These are phyloP conservation scores for Eulithis prunata DNA, from an alignment of 2,888 invertebrate species.

Conservation along the genomic window DNA sequence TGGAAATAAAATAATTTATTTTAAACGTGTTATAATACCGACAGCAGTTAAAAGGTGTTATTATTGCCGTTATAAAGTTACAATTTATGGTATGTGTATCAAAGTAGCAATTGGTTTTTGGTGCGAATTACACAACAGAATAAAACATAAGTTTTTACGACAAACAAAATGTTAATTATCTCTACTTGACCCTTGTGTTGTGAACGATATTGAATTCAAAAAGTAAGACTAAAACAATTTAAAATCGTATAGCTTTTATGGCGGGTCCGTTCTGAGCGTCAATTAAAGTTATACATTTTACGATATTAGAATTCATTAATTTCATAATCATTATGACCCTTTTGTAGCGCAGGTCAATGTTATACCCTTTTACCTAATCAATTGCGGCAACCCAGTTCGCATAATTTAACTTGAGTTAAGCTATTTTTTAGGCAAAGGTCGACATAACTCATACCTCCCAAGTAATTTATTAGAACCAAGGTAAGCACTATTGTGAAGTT, in stretches of 20 bases:
- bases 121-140: slow-evolving; percentile 45
- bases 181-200: slow-evolving; percentile 34
- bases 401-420: not conserved
- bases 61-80: slow-evolving; percentile 47
- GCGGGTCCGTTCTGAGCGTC: slow-evolving; percentile 33
- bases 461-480: not conserved
- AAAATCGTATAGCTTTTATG: slow-evolving; percentile 41
- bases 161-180: slow-evolving; percentile 46
- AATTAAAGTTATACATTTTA: slow-evolving; percentile 42
- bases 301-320: slow-evolving; percentile 31
- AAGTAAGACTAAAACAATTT: slow-evolving; percentile 41
- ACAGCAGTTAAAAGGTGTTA: slow-evolving; percentile 43
- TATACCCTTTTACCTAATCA: not conserved
- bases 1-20: slow-evolving; percentile 32
- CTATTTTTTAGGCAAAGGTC: not conserved
- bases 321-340: slow-evolving; percentile 29
- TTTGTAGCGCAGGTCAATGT: slow-evolving; percentile 16
- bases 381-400: not conserved
- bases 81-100: slow-evolving; percentile 51
- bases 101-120: slow-evolving; percentile 48
- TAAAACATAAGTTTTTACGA: slow-evolving; percentile 44
- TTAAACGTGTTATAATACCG: slow-evolving; percentile 39
- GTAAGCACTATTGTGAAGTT: not conserved
- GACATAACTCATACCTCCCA: not conserved
- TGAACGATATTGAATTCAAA: slow-evolving; percentile 37